phyloP scores from a whole-genome alignment of 2,888 invertebrate genomes.

The Herminia tarsipennalis region DNA sequence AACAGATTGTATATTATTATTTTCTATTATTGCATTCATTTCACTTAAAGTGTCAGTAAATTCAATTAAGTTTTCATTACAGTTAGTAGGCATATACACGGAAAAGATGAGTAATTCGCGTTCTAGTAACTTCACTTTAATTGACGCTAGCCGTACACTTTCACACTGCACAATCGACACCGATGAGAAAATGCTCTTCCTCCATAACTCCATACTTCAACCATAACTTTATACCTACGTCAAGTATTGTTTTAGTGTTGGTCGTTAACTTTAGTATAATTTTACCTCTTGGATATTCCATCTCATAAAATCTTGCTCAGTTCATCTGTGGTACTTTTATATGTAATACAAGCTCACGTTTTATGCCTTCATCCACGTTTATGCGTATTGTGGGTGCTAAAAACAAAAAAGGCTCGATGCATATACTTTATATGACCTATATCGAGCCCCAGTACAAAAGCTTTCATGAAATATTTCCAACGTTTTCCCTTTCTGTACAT shows the following conservation, averaged over 20 bases:
- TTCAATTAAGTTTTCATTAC: too few species aligned
- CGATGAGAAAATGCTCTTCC: too few species aligned
- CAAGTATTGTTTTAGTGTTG: background rate
- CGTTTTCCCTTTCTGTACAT: constrained; percentile 24
- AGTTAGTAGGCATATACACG: too few species aligned
- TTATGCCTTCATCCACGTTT: constrained; percentile 24
- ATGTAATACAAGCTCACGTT: constrained; percentile 20
- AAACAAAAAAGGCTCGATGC: constrained; percentile 26
- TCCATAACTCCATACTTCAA: too few species aligned
- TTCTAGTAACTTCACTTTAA: too few species aligned
- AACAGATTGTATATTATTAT: too few species aligned
- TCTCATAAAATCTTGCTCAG: constrained; percentile 14
- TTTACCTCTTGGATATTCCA: constrained; percentile 9
- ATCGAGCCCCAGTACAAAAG: constrained; percentile 31
- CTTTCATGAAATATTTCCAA: constrained; percentile 44
- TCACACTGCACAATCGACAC: too few species aligned
- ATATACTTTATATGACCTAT: constrained; percentile 18
- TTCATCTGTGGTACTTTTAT: constrained; percentile 20
- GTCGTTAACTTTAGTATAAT: background rate
- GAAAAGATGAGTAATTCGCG: too few species aligned
- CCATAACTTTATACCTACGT: too few species aligned
- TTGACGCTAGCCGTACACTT: too few species aligned
- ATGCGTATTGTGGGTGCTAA: constrained; percentile 22
- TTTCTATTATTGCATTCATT: too few species aligned
- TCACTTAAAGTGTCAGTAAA: too few species aligned